phyloP scores from a whole-genome alignment of 2,888 invertebrate genomes.

The Clitarchus hookeri region DNA sequence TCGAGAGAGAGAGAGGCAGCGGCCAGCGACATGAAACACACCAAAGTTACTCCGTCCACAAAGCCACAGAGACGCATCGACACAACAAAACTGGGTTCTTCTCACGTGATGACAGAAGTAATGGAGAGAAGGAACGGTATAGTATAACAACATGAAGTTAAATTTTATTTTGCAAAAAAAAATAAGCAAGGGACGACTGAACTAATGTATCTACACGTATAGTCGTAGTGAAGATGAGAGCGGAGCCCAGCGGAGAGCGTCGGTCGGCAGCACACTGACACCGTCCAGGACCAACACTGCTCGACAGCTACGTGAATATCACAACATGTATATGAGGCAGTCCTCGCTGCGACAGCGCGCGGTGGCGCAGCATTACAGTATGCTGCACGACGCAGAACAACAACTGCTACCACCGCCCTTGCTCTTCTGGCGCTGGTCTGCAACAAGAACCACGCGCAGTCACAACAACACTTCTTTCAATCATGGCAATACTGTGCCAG shows the following conservation, averaged over 20 bases:
- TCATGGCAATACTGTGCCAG: no score
- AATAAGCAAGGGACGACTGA: neutral
- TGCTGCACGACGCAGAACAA: conserved; percentile 91
- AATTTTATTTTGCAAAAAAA: neutral
- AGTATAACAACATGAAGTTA: neutral
- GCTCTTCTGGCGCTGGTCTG: conserved; percentile 95
- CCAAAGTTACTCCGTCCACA: neutral
- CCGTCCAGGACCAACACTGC: neutral
- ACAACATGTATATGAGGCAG: neutral
- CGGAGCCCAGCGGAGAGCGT: no score
- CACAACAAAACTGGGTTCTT: neutral
- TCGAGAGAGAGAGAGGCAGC: no score
- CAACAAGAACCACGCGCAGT: conserved; percentile 51
- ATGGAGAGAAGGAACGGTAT: neutral
- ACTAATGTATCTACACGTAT: neutral
- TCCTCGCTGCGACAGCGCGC: no score
- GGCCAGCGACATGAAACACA: neutral
- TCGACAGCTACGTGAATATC: neutral
- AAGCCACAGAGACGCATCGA: neutral
- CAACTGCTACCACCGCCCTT: conserved; percentile 94
- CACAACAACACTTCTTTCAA: no score
- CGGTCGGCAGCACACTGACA: no score
- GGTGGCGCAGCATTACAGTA: conserved; percentile 72
- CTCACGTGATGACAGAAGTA: neutral
- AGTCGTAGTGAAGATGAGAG: neutral